Evolutionary conservation across 2,797 vertebrate species (phyloP).

Genomic region (Helarctos malayanus): DNA sequence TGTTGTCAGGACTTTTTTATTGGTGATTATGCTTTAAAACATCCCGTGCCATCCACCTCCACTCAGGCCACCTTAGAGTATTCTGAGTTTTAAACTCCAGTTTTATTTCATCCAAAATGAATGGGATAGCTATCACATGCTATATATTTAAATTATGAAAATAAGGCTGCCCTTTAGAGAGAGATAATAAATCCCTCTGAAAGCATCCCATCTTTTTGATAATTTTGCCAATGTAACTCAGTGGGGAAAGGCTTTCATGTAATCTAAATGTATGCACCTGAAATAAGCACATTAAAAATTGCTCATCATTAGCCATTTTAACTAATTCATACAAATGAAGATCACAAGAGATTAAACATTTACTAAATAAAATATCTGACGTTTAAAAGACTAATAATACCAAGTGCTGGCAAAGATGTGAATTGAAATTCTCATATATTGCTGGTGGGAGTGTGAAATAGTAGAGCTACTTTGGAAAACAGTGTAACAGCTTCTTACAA

Average conservation of each 20-base stretch:
- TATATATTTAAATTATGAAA: slow-evolving; percentile 49
- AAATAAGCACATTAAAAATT: background rate
- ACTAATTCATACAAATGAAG: background rate
- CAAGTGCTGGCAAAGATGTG: background rate
- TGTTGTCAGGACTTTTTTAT: background rate
- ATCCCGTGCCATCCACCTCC: background rate
- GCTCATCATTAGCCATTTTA: background rate
- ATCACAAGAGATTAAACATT: background rate
- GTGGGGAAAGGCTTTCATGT: background rate
- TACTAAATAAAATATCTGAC: background rate
- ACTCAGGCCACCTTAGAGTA: background rate
- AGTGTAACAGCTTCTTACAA: background rate
- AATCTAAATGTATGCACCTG: background rate
- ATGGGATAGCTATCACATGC: background rate
- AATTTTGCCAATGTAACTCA: background rate
- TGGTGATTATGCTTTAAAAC: background rate
- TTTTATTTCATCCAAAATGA: slow-evolving; percentile 22
- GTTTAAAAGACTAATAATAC: background rate
- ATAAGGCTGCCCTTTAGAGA: background rate
- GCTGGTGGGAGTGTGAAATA: background rate
- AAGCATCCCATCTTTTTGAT: background rate
- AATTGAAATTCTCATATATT: background rate
- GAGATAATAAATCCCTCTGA: background rate
- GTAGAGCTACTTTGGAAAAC: background rate
- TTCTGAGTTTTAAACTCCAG: background rate